These are phyloP conservation scores for Macroteleia sp. DNA, from an alignment of 2,888 invertebrate genomes.

Conservation along the genomic window DNA sequence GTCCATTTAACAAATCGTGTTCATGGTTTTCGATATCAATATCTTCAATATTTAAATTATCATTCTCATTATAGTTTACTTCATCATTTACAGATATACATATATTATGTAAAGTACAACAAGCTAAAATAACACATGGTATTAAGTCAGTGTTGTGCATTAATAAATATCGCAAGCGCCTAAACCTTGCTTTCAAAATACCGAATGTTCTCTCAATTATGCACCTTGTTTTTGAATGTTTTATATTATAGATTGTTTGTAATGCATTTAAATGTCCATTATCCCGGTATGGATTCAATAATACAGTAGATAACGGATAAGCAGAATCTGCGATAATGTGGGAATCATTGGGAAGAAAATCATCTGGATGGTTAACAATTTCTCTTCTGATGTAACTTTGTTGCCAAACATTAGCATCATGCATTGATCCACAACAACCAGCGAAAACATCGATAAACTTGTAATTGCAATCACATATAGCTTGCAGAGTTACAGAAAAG, in stretches of 20 bases:
- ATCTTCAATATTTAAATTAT: no score
- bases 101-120: slow-evolving; percentile 30
- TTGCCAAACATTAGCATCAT: not conserved
- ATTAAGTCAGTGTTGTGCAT: slow-evolving; percentile 13
- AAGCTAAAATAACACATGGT: slow-evolving; percentile 17
- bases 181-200: slow-evolving; percentile 21
- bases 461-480: not conserved
- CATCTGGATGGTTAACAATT: not conserved
- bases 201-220: slow-evolving; percentile 27
- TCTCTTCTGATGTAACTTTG: not conserved
- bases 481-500: not conserved
- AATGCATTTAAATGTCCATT: slow-evolving; percentile 13
- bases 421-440: slow-evolving; percentile 4
- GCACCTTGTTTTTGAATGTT: slow-evolving; percentile 13
- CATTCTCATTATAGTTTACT: no score
- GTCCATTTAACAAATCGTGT: no score
- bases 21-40: no score
- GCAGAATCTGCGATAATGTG: slow-evolving; percentile 2
- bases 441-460: slow-evolving; percentile 2
- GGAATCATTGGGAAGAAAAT: not conserved
- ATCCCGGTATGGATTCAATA: slow-evolving; percentile 20
- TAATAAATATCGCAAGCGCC: slow-evolving; percentile 15
- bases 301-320: not conserved
- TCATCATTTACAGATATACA: not conserved
- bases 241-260: not conserved